phyloP scores from a whole-genome alignment of 2,113 vertebrate genomes.

The Epinephelus lanceolatus region DNA sequence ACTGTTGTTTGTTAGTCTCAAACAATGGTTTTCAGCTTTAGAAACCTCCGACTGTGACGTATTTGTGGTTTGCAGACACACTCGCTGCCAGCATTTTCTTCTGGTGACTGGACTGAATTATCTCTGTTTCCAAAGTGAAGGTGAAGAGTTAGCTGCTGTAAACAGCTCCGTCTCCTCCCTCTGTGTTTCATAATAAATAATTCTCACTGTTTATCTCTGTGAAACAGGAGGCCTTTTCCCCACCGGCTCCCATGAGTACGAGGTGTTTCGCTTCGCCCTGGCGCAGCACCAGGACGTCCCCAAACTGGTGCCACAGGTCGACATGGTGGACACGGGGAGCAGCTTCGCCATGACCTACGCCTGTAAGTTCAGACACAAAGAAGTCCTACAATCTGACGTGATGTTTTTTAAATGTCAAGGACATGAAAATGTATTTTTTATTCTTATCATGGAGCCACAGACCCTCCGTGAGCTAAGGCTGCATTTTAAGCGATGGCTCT shows the following conservation, averaged over 20 bases:
- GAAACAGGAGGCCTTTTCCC: conserved; percentile 95
- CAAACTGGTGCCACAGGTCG: conserved; percentile 97
- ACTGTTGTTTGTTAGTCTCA: no score
- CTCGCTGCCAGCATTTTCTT: no score
- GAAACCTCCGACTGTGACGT: no score
- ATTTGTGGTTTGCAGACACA: no score
- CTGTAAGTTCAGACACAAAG: conserved; percentile 86
- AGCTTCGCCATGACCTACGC: conserved; percentile 99
- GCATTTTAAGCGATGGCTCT: no score
- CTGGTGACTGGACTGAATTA: no score
- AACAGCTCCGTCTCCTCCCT: no score
- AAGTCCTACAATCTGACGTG: no score
- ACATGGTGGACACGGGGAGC: conserved; percentile 98
- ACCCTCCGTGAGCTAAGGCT: neutral
- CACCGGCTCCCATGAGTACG: conserved; percentile 95
- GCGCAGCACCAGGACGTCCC: conserved; percentile 95
- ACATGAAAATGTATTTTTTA: neutral
- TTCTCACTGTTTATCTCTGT: conserved; percentile 18
- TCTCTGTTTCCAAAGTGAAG: no score
- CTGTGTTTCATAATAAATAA: neutral
- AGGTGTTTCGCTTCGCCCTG: conserved; percentile 96
- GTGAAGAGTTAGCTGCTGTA: no score
- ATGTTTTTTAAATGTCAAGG: neutral
- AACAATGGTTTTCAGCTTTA: no score
- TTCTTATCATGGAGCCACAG: neutral